These are phyloP conservation scores for Fragum sueziense DNA, from an alignment of 2,888 invertebrate species.

Conservation along the genomic window DNA sequence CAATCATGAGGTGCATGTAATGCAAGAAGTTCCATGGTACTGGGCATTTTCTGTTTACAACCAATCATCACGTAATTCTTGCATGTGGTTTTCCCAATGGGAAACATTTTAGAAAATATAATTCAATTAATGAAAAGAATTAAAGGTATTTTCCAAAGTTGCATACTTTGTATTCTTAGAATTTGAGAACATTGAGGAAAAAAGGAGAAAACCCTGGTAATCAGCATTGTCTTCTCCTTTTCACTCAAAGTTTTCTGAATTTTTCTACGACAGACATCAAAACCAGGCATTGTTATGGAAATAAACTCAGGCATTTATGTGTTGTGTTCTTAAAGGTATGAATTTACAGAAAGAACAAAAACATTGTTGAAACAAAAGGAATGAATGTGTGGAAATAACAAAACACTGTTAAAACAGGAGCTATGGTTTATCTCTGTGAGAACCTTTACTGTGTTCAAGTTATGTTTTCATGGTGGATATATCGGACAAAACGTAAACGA, in stretches of 20 bases:
- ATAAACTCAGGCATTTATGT: not conserved
- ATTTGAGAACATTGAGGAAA: not conserved
- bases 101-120: too few relatives aligned
- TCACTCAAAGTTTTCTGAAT: not conserved
- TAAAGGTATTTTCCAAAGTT: too few relatives aligned
- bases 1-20: too few relatives aligned
- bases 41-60: too few relatives aligned
- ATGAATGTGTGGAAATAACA: not conserved
- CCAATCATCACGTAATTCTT: too few relatives aligned
- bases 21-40: too few relatives aligned
- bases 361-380: not conserved
- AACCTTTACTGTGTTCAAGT: conserved; percentile 48
- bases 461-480: conserved; percentile 77
- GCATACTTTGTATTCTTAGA: too few relatives aligned
- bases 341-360: not conserved
- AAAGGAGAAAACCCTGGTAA: not conserved
- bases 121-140: too few relatives aligned
- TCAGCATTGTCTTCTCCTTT: not conserved
- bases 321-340: not conserved
- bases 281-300: not conserved
- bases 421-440: conserved; percentile 49
- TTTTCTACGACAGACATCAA: not conserved
- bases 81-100: too few relatives aligned
- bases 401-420: conserved; percentile 14
- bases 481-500: conserved; percentile 65